A percentile compares a stretch with the other conserved stretches of the same genome.
These are phyloP conservation scores for Lydus trimaculatus DNA, from an alignment of 2,888 invertebrate species.

Conservation along the genomic window DNA sequence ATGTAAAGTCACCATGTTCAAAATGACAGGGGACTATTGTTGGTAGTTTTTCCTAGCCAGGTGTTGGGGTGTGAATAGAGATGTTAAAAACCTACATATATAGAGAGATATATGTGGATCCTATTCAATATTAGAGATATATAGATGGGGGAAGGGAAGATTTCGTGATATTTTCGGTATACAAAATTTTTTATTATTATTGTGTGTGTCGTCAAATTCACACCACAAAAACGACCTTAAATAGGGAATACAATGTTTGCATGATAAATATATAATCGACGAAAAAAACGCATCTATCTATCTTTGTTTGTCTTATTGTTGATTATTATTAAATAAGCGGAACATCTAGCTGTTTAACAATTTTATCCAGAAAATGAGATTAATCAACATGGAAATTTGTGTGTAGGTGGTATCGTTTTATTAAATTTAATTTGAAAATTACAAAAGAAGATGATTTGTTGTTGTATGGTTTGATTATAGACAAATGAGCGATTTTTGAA, in stretches of 20 bases:
- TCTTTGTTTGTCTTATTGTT: not conserved
- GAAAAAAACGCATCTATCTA: not conserved
- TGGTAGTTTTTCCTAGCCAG: slow-evolving; percentile 7
- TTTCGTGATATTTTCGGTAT: not conserved
- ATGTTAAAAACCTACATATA: slow-evolving; percentile 25
- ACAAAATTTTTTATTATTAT: no score
- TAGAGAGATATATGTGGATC: not conserved
- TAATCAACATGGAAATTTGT: not conserved
- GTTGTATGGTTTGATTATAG: no score
- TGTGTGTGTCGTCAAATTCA: slow-evolving; percentile 2
- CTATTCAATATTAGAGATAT: not conserved
- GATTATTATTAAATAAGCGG: not conserved
- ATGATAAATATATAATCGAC: not conserved
- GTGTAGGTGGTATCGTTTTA: not conserved
- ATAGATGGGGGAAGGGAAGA: not conserved
- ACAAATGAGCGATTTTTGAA: no score
- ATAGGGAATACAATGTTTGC: not conserved
- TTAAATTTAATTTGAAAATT: not conserved
- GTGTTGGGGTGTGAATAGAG: slow-evolving; percentile 28
- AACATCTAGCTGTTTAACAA: not conserved
- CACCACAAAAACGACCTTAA: not conserved
- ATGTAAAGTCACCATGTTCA: slow-evolving; percentile 5
- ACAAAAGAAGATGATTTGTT: not conserved
- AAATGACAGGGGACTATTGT: not conserved
- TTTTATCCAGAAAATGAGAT: not conserved